phyloP scores from a whole-genome alignment of 2,888 invertebrate genomes.

The Melanchra persicariae region DNA sequence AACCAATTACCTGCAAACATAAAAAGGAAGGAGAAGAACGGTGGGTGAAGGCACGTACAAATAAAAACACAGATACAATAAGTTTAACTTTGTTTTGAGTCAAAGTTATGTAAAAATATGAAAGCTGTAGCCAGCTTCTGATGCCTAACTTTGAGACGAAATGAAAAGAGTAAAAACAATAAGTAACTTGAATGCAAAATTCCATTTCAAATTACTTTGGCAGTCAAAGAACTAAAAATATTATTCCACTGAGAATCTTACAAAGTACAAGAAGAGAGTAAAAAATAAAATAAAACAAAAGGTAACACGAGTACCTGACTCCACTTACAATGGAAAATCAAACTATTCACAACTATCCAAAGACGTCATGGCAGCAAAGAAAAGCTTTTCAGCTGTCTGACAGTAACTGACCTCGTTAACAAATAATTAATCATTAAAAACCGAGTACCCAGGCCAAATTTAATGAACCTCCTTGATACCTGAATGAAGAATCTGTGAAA shows the following conservation, averaged over 20 bases:
- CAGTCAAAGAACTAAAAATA: not conserved
- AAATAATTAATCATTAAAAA: constrained; percentile 61
- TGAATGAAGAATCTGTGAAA: constrained; percentile 49
- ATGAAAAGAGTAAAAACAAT: not conserved
- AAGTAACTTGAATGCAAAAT: not conserved
- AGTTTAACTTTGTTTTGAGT: not conserved
- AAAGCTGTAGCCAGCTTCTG: too few relatives aligned
- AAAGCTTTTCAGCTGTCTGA: constrained; percentile 48
- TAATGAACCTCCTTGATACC: constrained; percentile 46
- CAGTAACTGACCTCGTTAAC: constrained; percentile 56
- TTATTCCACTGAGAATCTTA: not conserved
- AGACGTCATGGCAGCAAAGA: constrained; percentile 23
- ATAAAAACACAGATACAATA: not conserved
- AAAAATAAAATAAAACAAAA: not conserved
- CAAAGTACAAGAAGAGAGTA: not conserved
- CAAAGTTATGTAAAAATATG: not conserved
- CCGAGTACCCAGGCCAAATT: constrained; percentile 39
- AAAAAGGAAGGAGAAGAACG: not conserved
- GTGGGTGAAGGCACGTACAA: not conserved
- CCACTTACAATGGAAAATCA: constrained; percentile 20
- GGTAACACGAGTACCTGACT: not conserved
- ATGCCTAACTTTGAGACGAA: not conserved
- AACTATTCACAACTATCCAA: constrained; percentile 31
- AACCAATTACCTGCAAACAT: accelerated
- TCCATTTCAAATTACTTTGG: not conserved